These are phyloP conservation scores for Adelosebastes latens DNA, from an alignment of 2,797 vertebrate species.

Conservation along the genomic window DNA sequence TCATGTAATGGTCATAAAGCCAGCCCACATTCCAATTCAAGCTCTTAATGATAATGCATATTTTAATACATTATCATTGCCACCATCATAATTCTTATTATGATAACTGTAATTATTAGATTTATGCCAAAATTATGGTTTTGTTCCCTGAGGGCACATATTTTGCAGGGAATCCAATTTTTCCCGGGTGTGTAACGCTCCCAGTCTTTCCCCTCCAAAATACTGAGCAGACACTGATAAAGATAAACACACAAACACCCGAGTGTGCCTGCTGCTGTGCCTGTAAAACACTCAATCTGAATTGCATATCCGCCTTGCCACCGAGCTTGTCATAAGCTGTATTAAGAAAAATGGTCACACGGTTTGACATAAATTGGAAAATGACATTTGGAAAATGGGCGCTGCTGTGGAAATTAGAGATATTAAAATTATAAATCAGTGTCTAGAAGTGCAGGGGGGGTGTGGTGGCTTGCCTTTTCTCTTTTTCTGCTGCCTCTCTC, in stretches of 20 bases:
- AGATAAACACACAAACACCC: slow-evolving; percentile 85
- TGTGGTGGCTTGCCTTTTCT: slow-evolving; percentile 57
- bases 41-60: slow-evolving; percentile 83
- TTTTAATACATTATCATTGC: slow-evolving; percentile 86
- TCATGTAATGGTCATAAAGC: slow-evolving; percentile 78
- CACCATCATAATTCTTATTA: slow-evolving; percentile 81
- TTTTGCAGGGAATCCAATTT: slow-evolving; percentile 72
- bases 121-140: slow-evolving; percentile 82
- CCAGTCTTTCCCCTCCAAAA: slow-evolving; percentile 65
- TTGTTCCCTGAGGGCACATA: slow-evolving; percentile 76
- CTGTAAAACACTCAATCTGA: slow-evolving; percentile 87
- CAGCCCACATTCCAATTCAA: slow-evolving; percentile 74
- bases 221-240: slow-evolving; percentile 79
- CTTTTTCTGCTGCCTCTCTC: slow-evolving; percentile 38
- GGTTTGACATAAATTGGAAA: slow-evolving; percentile 94
- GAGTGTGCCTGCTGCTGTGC: slow-evolving; percentile 71
- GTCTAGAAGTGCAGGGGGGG: slow-evolving; percentile 79
- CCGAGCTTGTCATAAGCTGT: slow-evolving; percentile 89
- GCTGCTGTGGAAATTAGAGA: slow-evolving; percentile 91
- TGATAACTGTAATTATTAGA: slow-evolving; percentile 83
- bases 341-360: slow-evolving; percentile 93
- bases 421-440: slow-evolving; percentile 97
- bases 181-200: slow-evolving; percentile 58
- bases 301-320: slow-evolving; percentile 87
- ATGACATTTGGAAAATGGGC: slow-evolving; percentile 90